A percentile compares a stretch with the other conserved stretches of the same genome.
phyloP scores from a whole-genome alignment of 2,797 vertebrate species.

The Parauchenoglanis punctatus region DNA sequence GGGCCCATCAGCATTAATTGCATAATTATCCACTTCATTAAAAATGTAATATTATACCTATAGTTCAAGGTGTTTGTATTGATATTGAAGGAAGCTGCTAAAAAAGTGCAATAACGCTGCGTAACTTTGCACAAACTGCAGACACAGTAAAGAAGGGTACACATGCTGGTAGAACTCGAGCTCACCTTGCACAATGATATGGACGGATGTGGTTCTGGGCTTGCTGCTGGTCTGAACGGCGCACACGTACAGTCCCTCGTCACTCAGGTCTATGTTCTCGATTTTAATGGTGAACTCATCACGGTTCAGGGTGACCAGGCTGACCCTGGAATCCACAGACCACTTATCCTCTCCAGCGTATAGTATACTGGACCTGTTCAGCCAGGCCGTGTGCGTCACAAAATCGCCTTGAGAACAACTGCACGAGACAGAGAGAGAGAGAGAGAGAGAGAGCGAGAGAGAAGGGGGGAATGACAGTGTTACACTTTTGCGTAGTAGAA shows the following conservation, averaged over 20 bases:
- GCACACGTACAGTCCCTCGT: conserved; percentile 80
- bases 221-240: conserved; percentile 79
- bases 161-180: background rate
- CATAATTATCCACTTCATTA: conserved; percentile 63
- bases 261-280: conserved; percentile 76
- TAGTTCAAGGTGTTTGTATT: conserved; percentile 56
- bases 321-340: conserved; percentile 81
- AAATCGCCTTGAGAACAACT: conserved; percentile 77
- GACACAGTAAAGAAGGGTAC: background rate
- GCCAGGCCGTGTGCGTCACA: conserved; percentile 82
- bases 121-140: conserved; percentile 2
- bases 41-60: conserved; percentile 49
- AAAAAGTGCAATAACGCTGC: conserved; percentile 35
- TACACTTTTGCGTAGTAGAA: background rate
- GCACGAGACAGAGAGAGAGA: conserved; percentile 38
- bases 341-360: conserved; percentile 82
- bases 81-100: conserved; percentile 46
- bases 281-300: conserved; percentile 83
- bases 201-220: conserved; percentile 77
- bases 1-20: conserved; percentile 59
- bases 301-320: conserved; percentile 76
- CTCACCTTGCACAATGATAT: conserved; percentile 80
- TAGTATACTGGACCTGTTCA: conserved; percentile 82
- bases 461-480: background rate
- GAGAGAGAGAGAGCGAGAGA: conserved; percentile 4